Base-by-base conservation (phyloP, 2,113 vertebrate species). In the Serranochromis macrocephalus region DNA sequence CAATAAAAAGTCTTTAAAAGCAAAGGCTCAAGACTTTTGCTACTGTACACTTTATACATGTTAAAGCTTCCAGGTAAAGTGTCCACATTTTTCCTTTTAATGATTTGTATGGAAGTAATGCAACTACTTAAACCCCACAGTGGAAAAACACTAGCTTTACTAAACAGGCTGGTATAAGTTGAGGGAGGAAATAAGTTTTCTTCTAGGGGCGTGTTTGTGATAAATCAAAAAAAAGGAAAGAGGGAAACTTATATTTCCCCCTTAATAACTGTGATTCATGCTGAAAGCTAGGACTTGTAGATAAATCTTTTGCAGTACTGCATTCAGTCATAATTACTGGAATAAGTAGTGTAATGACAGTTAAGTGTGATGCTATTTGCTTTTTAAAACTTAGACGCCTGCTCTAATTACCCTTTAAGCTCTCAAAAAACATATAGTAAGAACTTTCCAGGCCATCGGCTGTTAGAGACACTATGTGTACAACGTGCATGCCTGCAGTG, bases 281-380 rank as follows among this genome's bases (percentile, higher is more conserved):
- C 16, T 45, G 9, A 54, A 55, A 84, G 83, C 53, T 51, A 84
- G 81, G 31, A 36, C 9, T 66, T 82, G 53, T 1, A 12, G 24
- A 80, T 80, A 49, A 7, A 61, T 84, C 29, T 53, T 51, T 68
- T 24, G 17, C 16, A 66, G 42, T 17, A 4, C 16, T 66, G 45
- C 45, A 54, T 71, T 86, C 45, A 66, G 33, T 53, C 58, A 51
- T 71, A 84, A 85, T 89, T 91, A 88, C 24, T 79, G 63, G n/a
- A 31, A 38, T 83, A 89, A 91, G 55, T 84, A 51, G 13, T 40
- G 51, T 89, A 89, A 94, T 94, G 87, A 92, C 53, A 84, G 45
- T 49, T 80, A 88, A 90, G 80, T 36, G 31, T 66, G 61, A 8
- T 73, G 68, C 40, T 42, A 73, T 73, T 73, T 73, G 68, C 42